Evolutionary conservation across 2,888 invertebrate genomes (phyloP), one percentile per base, ranked within the genome.

Genomic region (Panzeria rudis): DNA sequence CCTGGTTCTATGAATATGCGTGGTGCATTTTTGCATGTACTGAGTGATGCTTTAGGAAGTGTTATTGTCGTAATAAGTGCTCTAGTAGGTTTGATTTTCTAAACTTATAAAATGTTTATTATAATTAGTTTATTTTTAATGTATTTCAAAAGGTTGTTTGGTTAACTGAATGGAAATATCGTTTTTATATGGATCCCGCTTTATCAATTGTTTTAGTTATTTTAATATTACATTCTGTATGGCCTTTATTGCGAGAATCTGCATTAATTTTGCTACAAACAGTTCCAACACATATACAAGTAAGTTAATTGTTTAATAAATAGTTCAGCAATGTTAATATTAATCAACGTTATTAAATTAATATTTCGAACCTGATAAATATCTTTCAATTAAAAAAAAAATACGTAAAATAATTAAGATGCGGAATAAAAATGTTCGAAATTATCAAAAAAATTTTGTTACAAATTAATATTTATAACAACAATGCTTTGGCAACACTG

Each of bases 1-100:
- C 94, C 96, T 0, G 95, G 96, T 3, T 97, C 98, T 91, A 96
- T 99, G 96, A 99, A 99, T 92, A 99, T 99, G 98, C 95, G 97
- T 75, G 99, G 99, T n/a, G 99, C 99, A n/a, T 99, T 99, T 92
- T 94, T 99, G 75, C 99, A 99, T 92, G 97, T 99, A 5, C 93
- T 99, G 47, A 98, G 99, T 64, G 99, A 99, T 93, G 99, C 99
- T 23, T 93, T 99, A 64, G 99, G 99, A 93, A 90, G 94, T 38
- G 94, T 96, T 3, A 95, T 96, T 88, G 96, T 96, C 9, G 94
- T 96, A 52, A 93, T 95, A 61, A 95, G 95, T 88, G 96, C 96
- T 7, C 89, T 95, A 87, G 94, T 95, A 89, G 87, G 90, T 87
- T 88, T 3, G 20, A 20, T 15, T 69, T 72, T 98, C 98, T 0